Percentiles rank a stretch among this genome's conserved stretches.
Evolutionary conservation across 53 echinoderm and acorn worm genomes (phyloP).

Genomic region (Temnopleurus reevesii): DNA sequence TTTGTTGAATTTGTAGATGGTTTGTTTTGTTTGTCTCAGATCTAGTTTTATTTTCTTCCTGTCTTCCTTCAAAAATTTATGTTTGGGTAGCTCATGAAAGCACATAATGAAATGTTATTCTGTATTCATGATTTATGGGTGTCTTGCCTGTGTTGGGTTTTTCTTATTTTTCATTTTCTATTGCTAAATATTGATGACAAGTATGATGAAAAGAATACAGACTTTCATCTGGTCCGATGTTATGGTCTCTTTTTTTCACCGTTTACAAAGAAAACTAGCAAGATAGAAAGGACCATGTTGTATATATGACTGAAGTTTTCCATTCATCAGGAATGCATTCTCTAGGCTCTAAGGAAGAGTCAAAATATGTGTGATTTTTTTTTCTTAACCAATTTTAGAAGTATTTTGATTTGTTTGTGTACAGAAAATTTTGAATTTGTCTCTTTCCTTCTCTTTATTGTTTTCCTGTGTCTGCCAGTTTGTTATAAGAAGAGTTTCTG

Average conservation of each 20-base stretch:
- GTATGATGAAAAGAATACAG: neutral
- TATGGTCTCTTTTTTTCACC: neutral
- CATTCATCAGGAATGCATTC: neutral
- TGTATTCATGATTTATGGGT: constrained; percentile 9
- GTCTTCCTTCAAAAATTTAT: constrained; percentile 33
- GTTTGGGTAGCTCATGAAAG: constrained; percentile 40
- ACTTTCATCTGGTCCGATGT: neutral
- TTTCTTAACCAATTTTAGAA: neutral
- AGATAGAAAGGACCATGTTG: constrained; percentile 41
- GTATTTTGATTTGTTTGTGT: constrained; percentile 46
- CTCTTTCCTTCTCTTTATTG: constrained; percentile 14
- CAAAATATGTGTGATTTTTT: constrained; percentile 7
- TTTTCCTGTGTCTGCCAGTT: neutral
- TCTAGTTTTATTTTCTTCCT: constrained; percentile 34
- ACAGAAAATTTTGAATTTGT: constrained; percentile 40
- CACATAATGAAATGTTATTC: constrained; percentile 4
- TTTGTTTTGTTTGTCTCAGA: constrained; percentile 12
- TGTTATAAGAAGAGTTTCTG: neutral
- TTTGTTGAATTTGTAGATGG: neutral
- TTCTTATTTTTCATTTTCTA: neutral
- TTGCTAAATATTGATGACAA: neutral
- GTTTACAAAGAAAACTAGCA: neutral
- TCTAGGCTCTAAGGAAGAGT: neutral
- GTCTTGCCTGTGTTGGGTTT: constrained; percentile 2
- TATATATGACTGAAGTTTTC: constrained; percentile 42